Evolutionary conservation across 2,113 vertebrate species (phyloP), one percentile per base, ranked within the genome.

Genomic region (Eublepharis macularius): DNA sequence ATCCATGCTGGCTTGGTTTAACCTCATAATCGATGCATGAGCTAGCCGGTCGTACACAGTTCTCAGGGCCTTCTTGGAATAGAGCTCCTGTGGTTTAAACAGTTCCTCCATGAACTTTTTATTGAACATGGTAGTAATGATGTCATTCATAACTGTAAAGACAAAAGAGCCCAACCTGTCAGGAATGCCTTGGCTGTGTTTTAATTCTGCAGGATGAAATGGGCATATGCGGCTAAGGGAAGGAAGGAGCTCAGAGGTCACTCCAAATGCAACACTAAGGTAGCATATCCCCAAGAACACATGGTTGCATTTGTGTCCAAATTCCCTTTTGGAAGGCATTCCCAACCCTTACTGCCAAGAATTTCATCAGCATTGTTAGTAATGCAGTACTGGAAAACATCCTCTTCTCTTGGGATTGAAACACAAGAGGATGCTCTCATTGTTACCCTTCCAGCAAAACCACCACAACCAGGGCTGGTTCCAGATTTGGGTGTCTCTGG

Each of bases 1-100:
- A 93, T 99, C 99, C 99, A 99, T 99, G 95, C 99, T 99, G 36
- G 98, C 98, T 92, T 98, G 98, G 94, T 99, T 99, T 74, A 99
- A 97, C 76, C 98, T 98, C 98, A 99, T 99, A 76, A 99, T 99
- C 9, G 99, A 99, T 9, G 98, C 97, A 1, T 99, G 98, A 43
- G 98, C 98, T 51, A 99, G 96, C 57, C 98, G 97, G 95, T 99
- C 98, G 0, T 98, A 99, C 77, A 99, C 96, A 0, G 98, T 98
- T 83, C 98, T 95, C 87, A 99, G 95, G 2, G 98, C 98, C 88
- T 99, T 99, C 94, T 99, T 99, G 90, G 98, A 99, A 65, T 99
- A 99, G 32, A 99, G 97, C 39, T 99, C 98, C 94, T 99, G 99
- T 0, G 98, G 98, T 84, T 99, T 99, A 94, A 99, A 99, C 90